Percentiles rank a stretch among this genome's conserved stretches.
These are phyloP conservation scores for Picus viridis DNA, from an alignment of 2,797 vertebrate genomes.

Conservation along the genomic window DNA sequence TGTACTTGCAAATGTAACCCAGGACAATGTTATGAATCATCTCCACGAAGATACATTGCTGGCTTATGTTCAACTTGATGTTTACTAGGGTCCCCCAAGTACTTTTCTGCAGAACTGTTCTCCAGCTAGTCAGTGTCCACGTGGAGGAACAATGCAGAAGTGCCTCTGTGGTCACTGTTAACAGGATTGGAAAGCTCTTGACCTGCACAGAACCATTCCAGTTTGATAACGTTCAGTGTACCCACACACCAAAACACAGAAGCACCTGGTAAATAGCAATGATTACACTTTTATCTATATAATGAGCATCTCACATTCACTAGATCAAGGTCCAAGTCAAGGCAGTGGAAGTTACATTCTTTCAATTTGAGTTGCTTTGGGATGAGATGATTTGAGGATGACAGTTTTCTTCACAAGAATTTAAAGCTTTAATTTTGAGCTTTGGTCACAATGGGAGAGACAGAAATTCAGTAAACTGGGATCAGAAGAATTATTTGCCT, in stretches of 20 bases:
- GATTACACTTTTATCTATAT: background rate
- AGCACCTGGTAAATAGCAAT: background rate
- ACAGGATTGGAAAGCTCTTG: background rate
- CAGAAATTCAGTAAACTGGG: background rate
- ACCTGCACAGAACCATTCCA: background rate
- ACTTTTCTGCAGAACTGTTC: background rate
- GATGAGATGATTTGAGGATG: background rate
- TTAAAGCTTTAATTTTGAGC: background rate
- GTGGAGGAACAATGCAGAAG: background rate
- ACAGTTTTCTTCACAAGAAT: background rate
- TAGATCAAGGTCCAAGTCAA: background rate
- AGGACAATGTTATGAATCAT: background rate
- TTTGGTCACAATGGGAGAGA: background rate
- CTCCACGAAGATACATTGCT: background rate
- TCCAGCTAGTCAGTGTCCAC: too few species aligned
- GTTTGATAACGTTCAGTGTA: background rate
- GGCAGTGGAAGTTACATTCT: background rate
- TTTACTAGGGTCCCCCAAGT: fast-evolving
- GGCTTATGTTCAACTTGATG: background rate
- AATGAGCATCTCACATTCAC: too few species aligned
- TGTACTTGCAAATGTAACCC: background rate
- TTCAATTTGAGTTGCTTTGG: background rate
- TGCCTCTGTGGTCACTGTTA: background rate
- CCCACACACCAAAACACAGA: background rate
- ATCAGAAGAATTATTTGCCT: background rate